Base-by-base conservation (phyloP, 2,888 invertebrate genomes). In the Mylabris sibirica region DNA sequence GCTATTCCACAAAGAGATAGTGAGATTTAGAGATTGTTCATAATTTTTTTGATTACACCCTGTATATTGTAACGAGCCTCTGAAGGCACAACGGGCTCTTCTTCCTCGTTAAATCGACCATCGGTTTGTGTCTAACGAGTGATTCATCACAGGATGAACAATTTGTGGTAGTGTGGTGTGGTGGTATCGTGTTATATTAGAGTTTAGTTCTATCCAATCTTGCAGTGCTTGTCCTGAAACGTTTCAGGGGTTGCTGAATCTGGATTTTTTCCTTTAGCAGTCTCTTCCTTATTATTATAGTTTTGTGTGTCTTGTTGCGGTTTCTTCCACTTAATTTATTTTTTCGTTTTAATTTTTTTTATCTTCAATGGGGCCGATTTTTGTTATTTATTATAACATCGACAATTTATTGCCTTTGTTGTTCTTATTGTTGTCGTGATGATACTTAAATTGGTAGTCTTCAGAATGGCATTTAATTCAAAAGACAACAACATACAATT, bases 71-170 rank as follows among this genome's bases (percentile, higher is more conserved):
- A 73, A 76, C 75, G 71, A 74, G 68, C 67, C 66, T 71, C 65
- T 68, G 67, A 70, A 74, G n/a, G n/a, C 73, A 20, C 17, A 66
- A 70, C 69, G 72, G 70, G 74, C 71, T 72, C 72, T 74, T 77
- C 75, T 77, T 72, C 70, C 77, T 79, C 78, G 79, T 81, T 80
- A 80, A 75, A 73, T 76, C 75, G 75, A 76, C 78, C 77, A 78
- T 75, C 76, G 77, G 75, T 76, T 78, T 78, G 78, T 77, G 76
- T 78, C 77, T 79, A 78, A 80, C 79, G 78, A 78, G 78, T 78
- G 79, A 81, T 81, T 82, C 81, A 82, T 82, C 81, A 78, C 77
- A 72, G 76, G 44, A 44, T 44, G 44, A 44, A 44, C n/a, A 44
- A 38, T 30, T 30, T 30, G 75, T 75, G 72, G 6, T 34, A 30